Evolutionary conservation across 1,140 invertebrate species (phyloP).

Genomic region (Oryctes rhinoceros): DNA sequence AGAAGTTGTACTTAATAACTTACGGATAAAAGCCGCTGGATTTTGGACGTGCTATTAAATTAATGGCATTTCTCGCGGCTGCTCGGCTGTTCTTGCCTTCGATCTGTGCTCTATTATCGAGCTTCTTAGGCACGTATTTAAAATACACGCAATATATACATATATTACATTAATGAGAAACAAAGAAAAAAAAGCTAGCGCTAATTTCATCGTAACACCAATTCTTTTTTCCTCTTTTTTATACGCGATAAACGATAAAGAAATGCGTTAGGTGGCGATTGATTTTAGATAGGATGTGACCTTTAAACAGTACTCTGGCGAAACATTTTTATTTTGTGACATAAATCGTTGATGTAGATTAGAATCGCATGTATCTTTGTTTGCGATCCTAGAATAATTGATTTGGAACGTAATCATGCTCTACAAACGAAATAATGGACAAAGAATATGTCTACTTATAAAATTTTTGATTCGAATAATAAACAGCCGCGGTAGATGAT

Average conservation of each 20-base stretch:
- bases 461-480: too few relatives aligned
- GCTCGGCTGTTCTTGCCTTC: slow-evolving; percentile 32
- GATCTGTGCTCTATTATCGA: slow-evolving; percentile 39
- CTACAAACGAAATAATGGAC: too few relatives aligned
- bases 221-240: neutral
- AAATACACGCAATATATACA: slow-evolving; percentile 32
- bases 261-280: neutral
- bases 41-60: slow-evolving; percentile 38
- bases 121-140: slow-evolving; percentile 36
- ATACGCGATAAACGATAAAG: neutral
- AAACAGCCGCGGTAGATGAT: too few relatives aligned
- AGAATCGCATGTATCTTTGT: too few relatives aligned
- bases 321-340: too few relatives aligned
- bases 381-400: too few relatives aligned
- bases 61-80: slow-evolving; percentile 29
- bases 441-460: too few relatives aligned
- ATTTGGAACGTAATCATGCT: too few relatives aligned
- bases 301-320: neutral
- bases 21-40: neutral
- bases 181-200: slow-evolving; percentile 4
- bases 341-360: too few relatives aligned
- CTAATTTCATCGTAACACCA: slow-evolving; percentile 32
- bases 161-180: slow-evolving; percentile 38
- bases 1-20: slow-evolving; percentile 7
- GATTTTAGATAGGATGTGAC: neutral